Conservation (phyloP, 2,797 vertebrate species). For the Amphiprion clarkii region DNA sequence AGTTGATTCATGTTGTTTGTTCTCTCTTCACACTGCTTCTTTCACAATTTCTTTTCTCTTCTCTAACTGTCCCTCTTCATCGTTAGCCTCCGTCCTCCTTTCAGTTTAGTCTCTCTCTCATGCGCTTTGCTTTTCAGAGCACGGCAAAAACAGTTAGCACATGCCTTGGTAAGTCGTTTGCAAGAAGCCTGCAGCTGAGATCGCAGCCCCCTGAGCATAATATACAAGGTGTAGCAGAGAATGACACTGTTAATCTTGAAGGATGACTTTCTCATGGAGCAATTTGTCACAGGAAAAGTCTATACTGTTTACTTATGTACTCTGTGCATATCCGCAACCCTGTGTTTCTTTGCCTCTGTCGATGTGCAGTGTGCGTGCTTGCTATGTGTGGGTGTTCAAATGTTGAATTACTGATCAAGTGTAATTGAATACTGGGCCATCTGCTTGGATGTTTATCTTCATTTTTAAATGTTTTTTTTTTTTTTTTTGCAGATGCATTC, state of each 20-base stretch:
- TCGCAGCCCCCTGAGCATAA: conserved; percentile 66
- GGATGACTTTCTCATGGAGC: conserved; percentile 78
- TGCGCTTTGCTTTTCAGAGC: conserved; percentile 42
- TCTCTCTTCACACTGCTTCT: conserved; percentile 19
- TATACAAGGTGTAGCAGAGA: conserved; percentile 72
- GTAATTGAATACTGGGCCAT: conserved; percentile 75
- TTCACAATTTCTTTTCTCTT: conserved; percentile 19
- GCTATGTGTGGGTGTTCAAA: conserved; percentile 70
- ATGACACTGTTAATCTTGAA: conserved; percentile 80
- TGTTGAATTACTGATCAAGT: conserved; percentile 69
- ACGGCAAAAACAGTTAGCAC: conserved; percentile 60
- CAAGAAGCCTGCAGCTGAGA: conserved; percentile 59
- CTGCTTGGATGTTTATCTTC: conserved; percentile 73
- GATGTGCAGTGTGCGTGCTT: conserved; percentile 51
- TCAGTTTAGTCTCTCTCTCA: conserved; percentile 27
- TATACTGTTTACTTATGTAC: conserved; percentile 64
- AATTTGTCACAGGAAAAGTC: conserved; percentile 74
- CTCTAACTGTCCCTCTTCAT: conserved; percentile 40
- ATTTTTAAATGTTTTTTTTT: neutral
- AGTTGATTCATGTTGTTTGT: conserved; percentile 32
- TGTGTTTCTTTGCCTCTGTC: conserved; percentile 30
- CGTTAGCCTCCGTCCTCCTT: conserved; percentile 38
- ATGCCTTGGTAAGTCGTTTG: conserved; percentile 67
- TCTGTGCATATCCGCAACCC: conserved; percentile 52
- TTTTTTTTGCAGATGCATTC: conserved; percentile 57